These are phyloP conservation scores for Austrolebias charrua DNA, from an alignment of 2,797 vertebrate genomes.

Conservation along the genomic window DNA sequence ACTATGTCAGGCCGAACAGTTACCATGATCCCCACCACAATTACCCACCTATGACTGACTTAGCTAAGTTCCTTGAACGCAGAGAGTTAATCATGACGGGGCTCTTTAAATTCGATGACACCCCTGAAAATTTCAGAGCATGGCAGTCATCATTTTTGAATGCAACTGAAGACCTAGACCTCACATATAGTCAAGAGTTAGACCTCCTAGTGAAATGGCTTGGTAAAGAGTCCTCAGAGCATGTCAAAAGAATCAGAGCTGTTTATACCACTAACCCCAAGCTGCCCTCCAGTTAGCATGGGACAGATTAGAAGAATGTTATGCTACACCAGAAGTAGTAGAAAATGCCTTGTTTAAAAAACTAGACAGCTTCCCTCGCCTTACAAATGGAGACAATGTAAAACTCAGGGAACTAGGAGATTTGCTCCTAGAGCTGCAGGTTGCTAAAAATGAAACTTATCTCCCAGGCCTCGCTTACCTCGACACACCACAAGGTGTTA, in stretches of 20 bases:
- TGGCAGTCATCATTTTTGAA: too few relatives aligned
- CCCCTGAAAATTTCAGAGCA: too few relatives aligned
- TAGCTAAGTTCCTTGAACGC: too few relatives aligned
- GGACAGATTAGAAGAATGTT: not conserved
- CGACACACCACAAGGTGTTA: not conserved
- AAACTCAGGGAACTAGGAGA: not conserved
- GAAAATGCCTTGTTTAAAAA: not conserved
- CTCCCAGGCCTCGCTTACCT: not conserved
- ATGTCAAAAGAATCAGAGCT: not conserved
- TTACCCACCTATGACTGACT: too few relatives aligned
- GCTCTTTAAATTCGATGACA: too few relatives aligned
- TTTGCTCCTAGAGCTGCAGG: not conserved
- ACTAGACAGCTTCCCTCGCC: not conserved
- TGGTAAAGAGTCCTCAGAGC: not conserved
- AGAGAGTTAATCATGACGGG: too few relatives aligned
- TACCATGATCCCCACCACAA: too few relatives aligned
- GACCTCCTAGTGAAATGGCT: not conserved
- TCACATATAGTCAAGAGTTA: too few relatives aligned
- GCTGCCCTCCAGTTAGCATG: not conserved
- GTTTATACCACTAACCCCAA: not conserved
- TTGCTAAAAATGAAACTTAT: not conserved
- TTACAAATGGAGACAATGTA: not conserved
- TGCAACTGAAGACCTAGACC: too few relatives aligned
- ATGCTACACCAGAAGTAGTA: slow-evolving; percentile 7
- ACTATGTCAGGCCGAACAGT: too few relatives aligned